A percentile compares a stretch with the other conserved stretches of the same genome.
phyloP scores from a whole-genome alignment of 2,113 vertebrate genomes.

The Aegithalos caudatus region DNA sequence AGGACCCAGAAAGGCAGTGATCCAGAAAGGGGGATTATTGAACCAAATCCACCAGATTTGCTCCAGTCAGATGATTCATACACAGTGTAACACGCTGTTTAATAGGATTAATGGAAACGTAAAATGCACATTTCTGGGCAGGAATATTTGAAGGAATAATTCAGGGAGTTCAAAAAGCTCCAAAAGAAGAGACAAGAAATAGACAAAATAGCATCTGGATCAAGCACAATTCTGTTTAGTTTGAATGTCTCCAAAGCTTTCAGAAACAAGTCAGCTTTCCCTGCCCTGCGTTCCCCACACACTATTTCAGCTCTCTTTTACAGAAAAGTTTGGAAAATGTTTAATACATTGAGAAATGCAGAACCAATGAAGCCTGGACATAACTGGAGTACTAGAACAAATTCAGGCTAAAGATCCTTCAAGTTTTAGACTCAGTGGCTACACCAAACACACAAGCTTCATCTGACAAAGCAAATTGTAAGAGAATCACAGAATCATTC shows the following conservation, averaged over 20 bases:
- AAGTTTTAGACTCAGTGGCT: not conserved
- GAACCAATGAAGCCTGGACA: not conserved
- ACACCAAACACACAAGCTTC: not conserved
- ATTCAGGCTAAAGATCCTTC: not conserved
- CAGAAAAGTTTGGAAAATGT: not conserved
- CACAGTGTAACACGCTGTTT: not conserved
- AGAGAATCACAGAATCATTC: not conserved
- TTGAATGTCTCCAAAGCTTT: not conserved
- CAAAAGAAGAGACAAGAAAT: not conserved
- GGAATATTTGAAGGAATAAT: not conserved
- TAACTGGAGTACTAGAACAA: not conserved
- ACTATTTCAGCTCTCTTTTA: not conserved
- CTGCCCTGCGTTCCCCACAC: not conserved
- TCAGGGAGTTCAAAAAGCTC: not conserved
- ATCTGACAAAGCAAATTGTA: not conserved
- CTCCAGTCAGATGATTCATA: constrained; percentile 67
- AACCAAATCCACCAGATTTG: constrained; percentile 50
- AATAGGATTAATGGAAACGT: constrained; percentile 39
- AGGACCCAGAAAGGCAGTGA: constrained; percentile 44
- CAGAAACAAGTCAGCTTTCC: not conserved
- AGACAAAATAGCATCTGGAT: not conserved
- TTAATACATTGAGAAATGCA: not conserved
- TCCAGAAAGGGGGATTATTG: constrained; percentile 51
- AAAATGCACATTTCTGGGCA: constrained; percentile 37
- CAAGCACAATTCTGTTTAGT: not conserved